phyloP scores from a whole-genome alignment of 2,797 vertebrate species.

The Carcharodon carcharias region DNA sequence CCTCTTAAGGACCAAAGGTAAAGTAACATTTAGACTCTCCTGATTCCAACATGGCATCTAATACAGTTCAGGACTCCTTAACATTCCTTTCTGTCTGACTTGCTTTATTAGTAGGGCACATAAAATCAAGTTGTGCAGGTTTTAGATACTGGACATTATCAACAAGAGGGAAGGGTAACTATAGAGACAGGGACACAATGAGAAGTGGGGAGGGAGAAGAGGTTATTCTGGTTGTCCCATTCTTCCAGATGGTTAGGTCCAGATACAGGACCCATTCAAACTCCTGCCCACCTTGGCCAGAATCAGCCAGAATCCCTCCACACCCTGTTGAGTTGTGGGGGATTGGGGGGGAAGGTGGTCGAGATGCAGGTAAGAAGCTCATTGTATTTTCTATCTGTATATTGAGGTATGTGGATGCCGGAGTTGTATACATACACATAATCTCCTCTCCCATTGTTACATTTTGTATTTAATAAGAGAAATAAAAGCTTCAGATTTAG shows the following conservation, averaged over 20 bases:
- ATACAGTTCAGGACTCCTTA: neutral
- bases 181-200: neutral
- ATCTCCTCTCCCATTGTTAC: neutral
- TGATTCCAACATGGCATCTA: neutral
- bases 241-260: neutral
- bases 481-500: slow-evolving; percentile 10
- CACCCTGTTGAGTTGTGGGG: neutral
- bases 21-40: neutral
- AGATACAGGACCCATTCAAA: neutral
- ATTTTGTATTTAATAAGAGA: slow-evolving; percentile 24
- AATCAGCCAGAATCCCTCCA: neutral
- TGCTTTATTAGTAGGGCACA: neutral
- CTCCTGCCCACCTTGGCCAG: neutral
- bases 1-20: neutral
- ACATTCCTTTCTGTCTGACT: neutral
- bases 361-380: neutral
- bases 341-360: neutral
- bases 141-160: neutral
- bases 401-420: neutral
- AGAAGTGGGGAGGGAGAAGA: neutral
- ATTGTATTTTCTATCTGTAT: slow-evolving; percentile 15
- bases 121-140: neutral
- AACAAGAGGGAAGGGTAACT: neutral
- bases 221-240: neutral
- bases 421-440: neutral